These are phyloP conservation scores for Glandiceps talaboti DNA, from an alignment of 53 echinoderm and acorn worm genomes.

Conservation along the genomic window DNA sequence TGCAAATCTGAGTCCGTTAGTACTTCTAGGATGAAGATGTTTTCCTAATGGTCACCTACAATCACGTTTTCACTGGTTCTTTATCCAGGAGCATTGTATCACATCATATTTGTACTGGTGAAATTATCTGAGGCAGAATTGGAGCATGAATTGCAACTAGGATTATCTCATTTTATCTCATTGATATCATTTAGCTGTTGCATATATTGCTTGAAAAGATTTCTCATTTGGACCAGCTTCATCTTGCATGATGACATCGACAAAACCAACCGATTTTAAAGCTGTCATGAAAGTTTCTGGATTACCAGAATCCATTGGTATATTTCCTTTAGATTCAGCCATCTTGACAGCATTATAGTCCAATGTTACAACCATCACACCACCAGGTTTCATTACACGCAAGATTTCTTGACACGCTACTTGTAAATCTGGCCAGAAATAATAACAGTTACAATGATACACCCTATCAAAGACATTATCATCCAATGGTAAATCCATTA, in stretches of 20 bases:
- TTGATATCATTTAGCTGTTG: no score
- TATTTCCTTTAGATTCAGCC: constrained; percentile 15
- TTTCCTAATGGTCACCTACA: no score
- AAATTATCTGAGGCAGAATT: no score
- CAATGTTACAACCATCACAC: constrained; percentile 58
- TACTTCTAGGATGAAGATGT: no score
- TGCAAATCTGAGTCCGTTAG: no score
- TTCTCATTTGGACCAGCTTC: background rate
- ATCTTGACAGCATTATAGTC: constrained; percentile 5
- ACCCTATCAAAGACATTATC: constrained; percentile 59
- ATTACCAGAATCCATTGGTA: constrained; percentile 23
- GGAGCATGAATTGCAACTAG: no score
- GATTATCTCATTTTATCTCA: no score
- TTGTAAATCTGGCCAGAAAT: constrained; percentile 77
- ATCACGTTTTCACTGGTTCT: no score
- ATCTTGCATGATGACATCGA: constrained; percentile 31
- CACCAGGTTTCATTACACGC: constrained; percentile 55
- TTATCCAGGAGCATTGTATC: no score
- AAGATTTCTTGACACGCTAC: constrained; percentile 31
- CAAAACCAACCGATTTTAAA: constrained; percentile 33
- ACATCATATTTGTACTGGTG: no score
- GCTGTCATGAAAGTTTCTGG: constrained; percentile 37
- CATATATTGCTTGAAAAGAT: no score
- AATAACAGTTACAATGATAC: constrained; percentile 86
- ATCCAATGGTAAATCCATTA: constrained; percentile 41